Evolutionary conservation across 2,797 vertebrate genomes (phyloP), one percentile per base, ranked within the genome.

Genomic region (Hypotaenidia okinawae): DNA sequence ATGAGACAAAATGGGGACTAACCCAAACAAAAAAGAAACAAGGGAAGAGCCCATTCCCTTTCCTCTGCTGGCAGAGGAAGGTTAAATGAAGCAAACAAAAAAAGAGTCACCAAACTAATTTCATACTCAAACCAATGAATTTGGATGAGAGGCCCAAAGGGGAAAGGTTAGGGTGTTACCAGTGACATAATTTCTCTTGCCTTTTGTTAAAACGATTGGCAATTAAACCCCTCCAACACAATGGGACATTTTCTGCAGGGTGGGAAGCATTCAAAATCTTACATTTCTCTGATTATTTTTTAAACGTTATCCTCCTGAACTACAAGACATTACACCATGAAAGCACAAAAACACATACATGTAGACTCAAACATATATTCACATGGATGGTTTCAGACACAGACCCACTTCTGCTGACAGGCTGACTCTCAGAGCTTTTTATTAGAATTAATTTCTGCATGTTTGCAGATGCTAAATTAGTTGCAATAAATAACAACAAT

Each of bases 401-500:
- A 93, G 90, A 96, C 69, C 32, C 4, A 78, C 82, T 94, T 96
- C 81, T 54, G 45, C 74, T 47, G 52, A 94, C 79, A 94, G 90
- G 14, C 72, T 47, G 33, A 30, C 91, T 82, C 80, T 41, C 52
- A 32, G 47, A 95, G 64, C 25, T 88, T 94, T 86, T 74, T 78
- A 66, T 89, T 90, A 55, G 57, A 69, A 95, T 82, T 83, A 86
- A 94, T 87, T 85, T 92, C 79, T 79, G 84, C 66, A 17, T 39
- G 81, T 90, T 95, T 96, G 83, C 90, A 97, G 87, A 92, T 54
- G 85, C 72, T 94, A 93, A 95, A 96, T 95, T 84, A 93, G 87
- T 91, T 87, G 47, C 70, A 96, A 97, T 96, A 95, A 97, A 96
- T 92, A 96, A 97, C 73, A 94, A 93, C 88, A 96, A 94, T n/a